phyloP scores from a whole-genome alignment of 2,888 invertebrate genomes.

The Pycnomerus fuliginosus region DNA sequence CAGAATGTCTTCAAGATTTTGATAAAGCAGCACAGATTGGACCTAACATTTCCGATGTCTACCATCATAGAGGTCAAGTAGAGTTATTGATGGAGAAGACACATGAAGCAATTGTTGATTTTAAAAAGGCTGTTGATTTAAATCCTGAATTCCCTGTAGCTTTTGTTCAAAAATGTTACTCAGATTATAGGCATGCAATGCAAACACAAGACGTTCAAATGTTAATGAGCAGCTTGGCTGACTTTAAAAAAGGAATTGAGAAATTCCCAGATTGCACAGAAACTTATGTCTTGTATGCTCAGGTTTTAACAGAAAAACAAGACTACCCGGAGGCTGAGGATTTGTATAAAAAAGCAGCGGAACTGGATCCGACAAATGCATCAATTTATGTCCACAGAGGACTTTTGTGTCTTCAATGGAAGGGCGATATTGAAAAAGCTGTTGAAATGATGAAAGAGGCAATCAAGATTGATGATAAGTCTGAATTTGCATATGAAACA shows the following conservation, averaged over 20 bases:
- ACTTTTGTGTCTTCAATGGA: slow-evolving; percentile 80
- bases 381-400: slow-evolving; percentile 86
- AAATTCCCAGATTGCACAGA: slow-evolving; percentile 84
- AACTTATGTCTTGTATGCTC: slow-evolving; percentile 82
- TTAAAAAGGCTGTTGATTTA: slow-evolving; percentile 76
- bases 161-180: slow-evolving; percentile 87
- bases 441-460: slow-evolving; percentile 77
- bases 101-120: slow-evolving; percentile 78
- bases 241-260: slow-evolving; percentile 74
- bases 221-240: slow-evolving; percentile 65
- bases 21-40: slow-evolving; percentile 73
- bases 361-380: slow-evolving; percentile 82
- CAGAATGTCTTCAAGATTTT: slow-evolving; percentile 78
- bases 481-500: slow-evolving; percentile 94
- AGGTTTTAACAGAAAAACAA: slow-evolving; percentile 79
- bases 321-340: slow-evolving; percentile 81
- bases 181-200: slow-evolving; percentile 65
- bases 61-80: slow-evolving; percentile 90
- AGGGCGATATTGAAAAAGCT: slow-evolving; percentile 77
- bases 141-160: slow-evolving; percentile 85
- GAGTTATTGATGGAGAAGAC: slow-evolving; percentile 79
- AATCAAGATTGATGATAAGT: slow-evolving; percentile 84
- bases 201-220: slow-evolving; percentile 54
- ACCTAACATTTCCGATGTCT: slow-evolving; percentile 76
- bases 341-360: slow-evolving; percentile 76